Percentiles rank a stretch among this genome's conserved stretches.
Conservation (phyloP, 2,797 vertebrate genomes). For the Chanos chanos region DNA sequence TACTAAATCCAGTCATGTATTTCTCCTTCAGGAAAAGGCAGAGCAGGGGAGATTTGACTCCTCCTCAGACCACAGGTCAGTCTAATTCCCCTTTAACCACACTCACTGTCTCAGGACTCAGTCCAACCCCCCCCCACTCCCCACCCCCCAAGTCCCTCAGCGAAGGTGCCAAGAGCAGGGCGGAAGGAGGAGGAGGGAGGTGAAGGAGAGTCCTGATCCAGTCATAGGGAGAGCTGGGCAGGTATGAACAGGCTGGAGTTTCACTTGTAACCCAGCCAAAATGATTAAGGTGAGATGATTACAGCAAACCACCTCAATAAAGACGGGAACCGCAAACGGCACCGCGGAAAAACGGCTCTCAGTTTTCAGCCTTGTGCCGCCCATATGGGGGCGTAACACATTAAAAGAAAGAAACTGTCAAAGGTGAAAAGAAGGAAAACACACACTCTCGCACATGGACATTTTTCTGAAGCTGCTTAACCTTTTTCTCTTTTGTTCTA, state of each 20-base stretch:
- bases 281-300: conserved; percentile 44
- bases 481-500: conserved; percentile 5
- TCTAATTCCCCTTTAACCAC: neutral
- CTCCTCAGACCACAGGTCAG: neutral
- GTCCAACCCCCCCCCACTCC: neutral
- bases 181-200: neutral
- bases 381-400: conserved; percentile 28
- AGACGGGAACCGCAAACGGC: conserved; percentile 24
- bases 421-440: conserved; percentile 20
- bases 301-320: conserved; percentile 25
- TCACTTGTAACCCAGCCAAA: conserved; percentile 75
- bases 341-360: conserved; percentile 19
- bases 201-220: conserved; percentile 25
- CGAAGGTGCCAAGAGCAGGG: too few species aligned
- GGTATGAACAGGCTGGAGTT: conserved; percentile 72
- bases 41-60: neutral
- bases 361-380: conserved; percentile 17
- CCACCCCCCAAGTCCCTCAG: too few species aligned
- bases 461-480: conserved; percentile 16
- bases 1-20: neutral
- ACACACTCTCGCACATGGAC: conserved; percentile 15
- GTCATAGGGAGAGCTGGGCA: conserved; percentile 50
- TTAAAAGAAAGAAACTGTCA: conserved; percentile 30
- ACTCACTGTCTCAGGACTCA: neutral
- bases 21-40: neutral